These are phyloP conservation scores for Cataglyphis albicans DNA, from an alignment of 2,888 invertebrate genomes.

Conservation along the genomic window DNA sequence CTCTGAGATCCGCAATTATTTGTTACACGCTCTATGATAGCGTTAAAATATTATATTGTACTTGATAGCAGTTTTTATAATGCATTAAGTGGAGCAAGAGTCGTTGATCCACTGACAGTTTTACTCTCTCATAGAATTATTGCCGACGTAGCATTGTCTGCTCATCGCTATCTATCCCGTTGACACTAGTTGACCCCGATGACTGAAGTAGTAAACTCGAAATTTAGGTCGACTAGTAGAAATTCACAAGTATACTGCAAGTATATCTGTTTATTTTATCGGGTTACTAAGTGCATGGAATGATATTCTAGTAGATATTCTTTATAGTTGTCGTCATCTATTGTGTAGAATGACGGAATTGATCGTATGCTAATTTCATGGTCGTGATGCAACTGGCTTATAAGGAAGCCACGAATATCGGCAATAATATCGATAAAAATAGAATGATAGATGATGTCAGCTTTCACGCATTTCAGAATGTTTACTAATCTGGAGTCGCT, in stretches of 20 bases:
- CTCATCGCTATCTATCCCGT: slow-evolving; percentile 72
- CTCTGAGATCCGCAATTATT: not conserved
- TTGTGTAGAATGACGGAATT: not conserved
- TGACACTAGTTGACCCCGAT: slow-evolving; percentile 74
- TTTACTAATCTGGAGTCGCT: slow-evolving; percentile 18
- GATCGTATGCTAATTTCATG: slow-evolving; percentile 43
- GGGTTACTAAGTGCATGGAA: slow-evolving; percentile 7
- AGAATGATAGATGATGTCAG: slow-evolving; percentile 50
- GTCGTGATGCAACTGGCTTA: slow-evolving; percentile 37
- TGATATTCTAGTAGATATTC: not conserved
- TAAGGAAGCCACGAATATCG: slow-evolving; percentile 5
- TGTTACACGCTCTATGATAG: not conserved
- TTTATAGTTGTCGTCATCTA: not conserved
- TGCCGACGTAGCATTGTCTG: slow-evolving; percentile 66
- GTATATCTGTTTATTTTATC: slow-evolving; percentile 58
- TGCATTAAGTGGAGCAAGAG: slow-evolving; percentile 45
- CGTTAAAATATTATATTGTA: not conserved
- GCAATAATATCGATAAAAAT: slow-evolving; percentile 28
- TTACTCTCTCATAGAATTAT: slow-evolving; percentile 66
- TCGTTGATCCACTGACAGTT: slow-evolving; percentile 52
- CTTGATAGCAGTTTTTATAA: slow-evolving; percentile 32
- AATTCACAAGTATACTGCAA: slow-evolving; percentile 52
- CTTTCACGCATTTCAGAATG: slow-evolving; percentile 25
- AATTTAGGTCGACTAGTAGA: slow-evolving; percentile 73
- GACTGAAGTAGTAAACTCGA: slow-evolving; percentile 67